Base-by-base conservation (phyloP, 2,797 vertebrate species). In the Acanthis flammea region DNA sequence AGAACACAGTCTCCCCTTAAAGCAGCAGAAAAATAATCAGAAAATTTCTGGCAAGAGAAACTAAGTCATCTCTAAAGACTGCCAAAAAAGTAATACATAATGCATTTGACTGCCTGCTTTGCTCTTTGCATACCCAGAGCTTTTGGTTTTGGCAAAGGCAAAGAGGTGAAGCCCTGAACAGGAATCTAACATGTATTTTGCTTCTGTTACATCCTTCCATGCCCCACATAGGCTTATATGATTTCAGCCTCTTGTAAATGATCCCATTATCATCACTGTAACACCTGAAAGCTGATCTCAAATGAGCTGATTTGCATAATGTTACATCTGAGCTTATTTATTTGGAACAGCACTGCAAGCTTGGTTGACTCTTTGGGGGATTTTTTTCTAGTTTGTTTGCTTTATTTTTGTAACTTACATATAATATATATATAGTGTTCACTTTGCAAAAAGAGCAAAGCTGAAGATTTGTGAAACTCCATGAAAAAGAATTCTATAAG, bases 1-100 rank as follows among this genome's bases (percentile, higher is more conserved):
- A 90, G 75, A 96, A 86, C 50, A 35, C 16, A 62, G 19, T 24
- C 33, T 81, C 9, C 19, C 10, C 70, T 63, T 62, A 85, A 86
- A 96, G 58, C 41, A 84, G 48, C 24, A 86, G 72, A 85, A 65
- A 94, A 92, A 76, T 57, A 94, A 88, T 88, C 83, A 88, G 89
- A 92, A 92, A 94, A 72, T 39, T 4, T 84, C 79, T 92, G 86
- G 70, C 66, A 76, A 85, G 53, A 77, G 48, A 86, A 83, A 81
- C 28, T 42, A 82, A 91, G 35, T 75, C 2, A 17, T 93, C 47
- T 95, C 86, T 93, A 81, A 93, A 76, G 47, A 57, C 19, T 85
- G 71, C 42, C 67, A 87, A 73, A 44, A 44, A 45, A 74, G 45
- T 44, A 72, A 86, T 78, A 19, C 60, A 88, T 83, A 74, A 92